A percentile compares a stretch with the other conserved stretches of the same genome.
phyloP scores from a whole-genome alignment of 2,888 invertebrate genomes.

The Willowsia nigromaculata region DNA sequence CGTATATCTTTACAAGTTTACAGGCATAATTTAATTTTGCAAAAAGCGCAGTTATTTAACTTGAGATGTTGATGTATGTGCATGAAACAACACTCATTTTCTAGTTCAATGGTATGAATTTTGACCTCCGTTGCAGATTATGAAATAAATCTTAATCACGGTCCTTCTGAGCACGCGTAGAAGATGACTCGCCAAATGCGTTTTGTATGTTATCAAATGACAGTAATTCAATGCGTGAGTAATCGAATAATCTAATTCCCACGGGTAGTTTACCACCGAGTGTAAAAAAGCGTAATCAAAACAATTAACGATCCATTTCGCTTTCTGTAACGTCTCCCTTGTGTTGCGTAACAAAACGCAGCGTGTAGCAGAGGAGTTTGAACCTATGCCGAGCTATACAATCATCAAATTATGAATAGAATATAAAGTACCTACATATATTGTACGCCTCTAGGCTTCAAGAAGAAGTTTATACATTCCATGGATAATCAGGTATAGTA shows the following conservation, averaged over 20 bases:
- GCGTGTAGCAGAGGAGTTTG: background rate
- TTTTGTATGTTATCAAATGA: conserved; percentile 12
- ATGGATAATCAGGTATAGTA: background rate
- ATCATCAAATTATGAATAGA: background rate
- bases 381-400: conserved; percentile 7
- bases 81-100: conserved; percentile 13
- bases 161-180: conserved; percentile 54
- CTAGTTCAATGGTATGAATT: conserved; percentile 67
- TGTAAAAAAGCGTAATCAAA: conserved; percentile 59
- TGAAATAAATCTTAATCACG: conserved; percentile 52
- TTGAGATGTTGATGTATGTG: background rate
- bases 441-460: background rate
- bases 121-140: conserved; percentile 23
- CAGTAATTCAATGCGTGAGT: conserved; percentile 66
- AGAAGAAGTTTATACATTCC: background rate
- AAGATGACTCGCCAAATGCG: conserved; percentile 6
- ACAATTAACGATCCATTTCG: conserved; percentile 58
- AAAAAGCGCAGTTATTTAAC: background rate
- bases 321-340: conserved; percentile 16
- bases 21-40: background rate
- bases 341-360: background rate
- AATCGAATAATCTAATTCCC: conserved; percentile 73
- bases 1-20: background rate
- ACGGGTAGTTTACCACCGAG: conserved; percentile 60
- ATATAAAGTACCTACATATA: background rate